Evolutionary conservation across 2,113 vertebrate species (phyloP).

Genomic region (Calonectris borealis): DNA sequence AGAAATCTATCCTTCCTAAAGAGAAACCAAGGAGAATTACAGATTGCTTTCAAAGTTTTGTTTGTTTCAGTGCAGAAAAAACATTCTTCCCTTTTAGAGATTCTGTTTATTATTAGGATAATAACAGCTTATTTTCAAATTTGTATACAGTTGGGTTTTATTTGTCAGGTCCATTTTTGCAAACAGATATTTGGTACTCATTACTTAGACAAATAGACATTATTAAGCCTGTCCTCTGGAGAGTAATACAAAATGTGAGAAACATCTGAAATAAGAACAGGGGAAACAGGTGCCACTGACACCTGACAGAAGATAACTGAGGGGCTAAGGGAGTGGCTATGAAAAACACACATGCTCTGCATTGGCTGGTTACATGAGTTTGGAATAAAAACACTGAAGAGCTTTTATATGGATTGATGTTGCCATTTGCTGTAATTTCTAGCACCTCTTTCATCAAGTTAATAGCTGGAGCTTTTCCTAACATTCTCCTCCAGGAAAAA

Average conservation of each 20-base stretch:
- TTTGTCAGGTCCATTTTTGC: neutral
- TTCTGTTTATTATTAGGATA: neutral
- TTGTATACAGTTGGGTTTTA: neutral
- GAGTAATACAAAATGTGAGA: neutral
- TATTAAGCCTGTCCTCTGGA: neutral
- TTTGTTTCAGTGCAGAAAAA: neutral
- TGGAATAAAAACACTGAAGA: neutral
- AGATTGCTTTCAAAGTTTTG: neutral
- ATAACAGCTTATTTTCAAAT: neutral
- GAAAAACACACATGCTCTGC: neutral
- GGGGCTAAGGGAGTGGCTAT: neutral
- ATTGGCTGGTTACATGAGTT: neutral
- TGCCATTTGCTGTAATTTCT: constrained; percentile 35
- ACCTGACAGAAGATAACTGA: neutral
- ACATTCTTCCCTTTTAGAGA: neutral
- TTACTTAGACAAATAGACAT: neutral
- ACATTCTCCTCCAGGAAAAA: constrained; percentile 11
- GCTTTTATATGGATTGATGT: constrained; percentile 33
- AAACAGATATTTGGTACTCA: neutral
- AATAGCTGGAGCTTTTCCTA: constrained; percentile 34
- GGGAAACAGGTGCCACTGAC: neutral
- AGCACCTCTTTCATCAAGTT: constrained; percentile 50
- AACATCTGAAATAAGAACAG: neutral
- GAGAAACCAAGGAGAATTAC: neutral
- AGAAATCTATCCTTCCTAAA: neutral